Evolutionary conservation across 2,797 vertebrate species (phyloP).

Genomic region (Sarcophilus harrisii): DNA sequence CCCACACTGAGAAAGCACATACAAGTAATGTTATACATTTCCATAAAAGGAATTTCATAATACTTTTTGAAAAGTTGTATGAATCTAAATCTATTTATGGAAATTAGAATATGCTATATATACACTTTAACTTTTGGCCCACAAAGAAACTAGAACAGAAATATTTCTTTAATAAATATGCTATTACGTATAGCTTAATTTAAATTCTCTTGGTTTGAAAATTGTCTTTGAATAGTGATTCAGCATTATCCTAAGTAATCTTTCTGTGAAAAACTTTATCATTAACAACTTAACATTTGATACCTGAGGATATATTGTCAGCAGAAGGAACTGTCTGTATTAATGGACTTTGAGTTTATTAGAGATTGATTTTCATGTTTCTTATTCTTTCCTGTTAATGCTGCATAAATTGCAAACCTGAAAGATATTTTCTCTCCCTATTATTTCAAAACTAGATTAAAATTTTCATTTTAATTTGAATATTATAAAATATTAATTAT

Average conservation of each 20-base stretch:
- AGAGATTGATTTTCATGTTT: conserved; percentile 65
- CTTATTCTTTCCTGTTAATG: conserved; percentile 64
- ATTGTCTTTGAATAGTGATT: conserved; percentile 44
- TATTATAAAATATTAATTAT: conserved; percentile 69
- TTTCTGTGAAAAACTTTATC: conserved; percentile 43
- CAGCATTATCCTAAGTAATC: conserved; percentile 7
- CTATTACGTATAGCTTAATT: conserved; percentile 23
- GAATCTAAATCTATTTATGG: conserved; percentile 5
- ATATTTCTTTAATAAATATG: conserved; percentile 41
- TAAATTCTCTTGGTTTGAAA: conserved; percentile 46
- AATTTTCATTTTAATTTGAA: conserved; percentile 67
- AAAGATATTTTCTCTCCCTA: conserved; percentile 41
- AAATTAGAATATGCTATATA: background rate
- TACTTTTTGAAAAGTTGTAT: background rate
- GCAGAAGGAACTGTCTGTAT: conserved; percentile 38
- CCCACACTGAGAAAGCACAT: too few relatives aligned
- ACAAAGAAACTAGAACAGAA: conserved; percentile 38
- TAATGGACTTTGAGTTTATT: conserved; percentile 52
- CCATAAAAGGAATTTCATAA: background rate
- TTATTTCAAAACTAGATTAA: conserved; percentile 59
- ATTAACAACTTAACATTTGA: conserved; percentile 57
- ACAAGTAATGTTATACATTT: too few relatives aligned
- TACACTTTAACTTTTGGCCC: background rate
- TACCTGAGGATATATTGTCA: conserved; percentile 47
- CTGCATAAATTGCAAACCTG: conserved; percentile 54